Conservation (phyloP, 2,888 invertebrate genomes). For the Linyphia triangularis region DNA sequence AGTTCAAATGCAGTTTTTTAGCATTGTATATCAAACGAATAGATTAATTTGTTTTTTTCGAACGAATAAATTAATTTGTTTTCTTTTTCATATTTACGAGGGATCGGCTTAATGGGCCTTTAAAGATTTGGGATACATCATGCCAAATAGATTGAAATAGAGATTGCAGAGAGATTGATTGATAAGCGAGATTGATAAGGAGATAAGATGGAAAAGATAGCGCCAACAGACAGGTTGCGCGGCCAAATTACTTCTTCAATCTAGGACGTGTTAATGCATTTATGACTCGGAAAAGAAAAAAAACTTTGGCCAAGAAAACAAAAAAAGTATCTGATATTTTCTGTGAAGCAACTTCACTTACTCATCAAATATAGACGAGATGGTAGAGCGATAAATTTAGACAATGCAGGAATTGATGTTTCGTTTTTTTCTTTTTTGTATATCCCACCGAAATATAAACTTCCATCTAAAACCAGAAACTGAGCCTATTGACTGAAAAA, state of each 20-base stretch:
- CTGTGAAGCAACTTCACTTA: not conserved
- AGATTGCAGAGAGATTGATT: conserved; percentile 2
- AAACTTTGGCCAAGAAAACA: not conserved
- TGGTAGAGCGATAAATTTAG: not conserved
- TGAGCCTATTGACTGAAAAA: not conserved
- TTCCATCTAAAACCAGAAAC: not conserved
- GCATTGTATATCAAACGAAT: not conserved
- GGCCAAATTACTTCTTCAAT: not conserved
- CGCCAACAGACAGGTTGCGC: not conserved
- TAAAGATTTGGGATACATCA: conserved; percentile 13
- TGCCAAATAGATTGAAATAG: not conserved
- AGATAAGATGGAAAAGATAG: not conserved
- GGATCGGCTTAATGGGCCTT: conserved; percentile 6
- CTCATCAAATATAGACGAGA: not conserved
- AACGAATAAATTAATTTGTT: no score
- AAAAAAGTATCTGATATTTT: not conserved
- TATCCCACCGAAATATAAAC: no score
- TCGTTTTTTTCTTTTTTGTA: no score
- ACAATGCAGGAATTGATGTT: no score
- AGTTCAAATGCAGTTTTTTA: no score
- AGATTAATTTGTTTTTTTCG: no score
- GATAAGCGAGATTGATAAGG: not conserved
- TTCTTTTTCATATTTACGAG: not conserved
- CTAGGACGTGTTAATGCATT: not conserved
- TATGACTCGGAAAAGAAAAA: not conserved